These are phyloP conservation scores for Reticulitermes lucifugus DNA, from an alignment of 2,888 invertebrate species.

Conservation along the genomic window DNA sequence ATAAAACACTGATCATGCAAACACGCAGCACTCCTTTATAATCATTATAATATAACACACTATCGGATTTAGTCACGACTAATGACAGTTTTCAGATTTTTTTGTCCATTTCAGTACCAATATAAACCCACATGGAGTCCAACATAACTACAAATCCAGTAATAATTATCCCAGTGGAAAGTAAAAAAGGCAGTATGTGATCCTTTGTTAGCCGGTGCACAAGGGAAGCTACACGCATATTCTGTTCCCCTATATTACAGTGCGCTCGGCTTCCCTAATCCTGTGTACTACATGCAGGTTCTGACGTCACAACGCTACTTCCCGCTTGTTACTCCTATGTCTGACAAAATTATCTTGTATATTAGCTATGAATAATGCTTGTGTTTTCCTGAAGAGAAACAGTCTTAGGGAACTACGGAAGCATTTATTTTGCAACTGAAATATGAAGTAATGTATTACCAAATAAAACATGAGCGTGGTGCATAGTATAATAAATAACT, in stretches of 20 bases:
- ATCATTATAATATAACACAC: neutral
- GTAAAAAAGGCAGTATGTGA: neutral
- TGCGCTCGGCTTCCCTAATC: neutral
- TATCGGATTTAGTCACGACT: neutral
- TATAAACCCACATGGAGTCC: neutral
- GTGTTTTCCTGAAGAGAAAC: no score
- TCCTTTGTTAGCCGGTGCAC: neutral
- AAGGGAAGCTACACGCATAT: neutral
- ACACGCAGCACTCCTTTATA: neutral
- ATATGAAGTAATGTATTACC: no score
- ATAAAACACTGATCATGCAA: neutral
- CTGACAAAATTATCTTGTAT: no score
- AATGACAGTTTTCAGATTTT: neutral
- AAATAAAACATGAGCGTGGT: no score
- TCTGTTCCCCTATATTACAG: neutral
- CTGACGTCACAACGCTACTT: neutral
- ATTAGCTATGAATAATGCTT: no score
- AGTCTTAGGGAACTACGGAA: no score
- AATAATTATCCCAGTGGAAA: neutral
- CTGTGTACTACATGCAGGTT: neutral
- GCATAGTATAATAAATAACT: no score
- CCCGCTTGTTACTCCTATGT: neutral
- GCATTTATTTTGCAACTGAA: no score
- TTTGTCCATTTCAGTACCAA: neutral
- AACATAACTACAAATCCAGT: neutral